Conservation (phyloP, 1,140 invertebrate species). For the Ectropis grisescens region DNA sequence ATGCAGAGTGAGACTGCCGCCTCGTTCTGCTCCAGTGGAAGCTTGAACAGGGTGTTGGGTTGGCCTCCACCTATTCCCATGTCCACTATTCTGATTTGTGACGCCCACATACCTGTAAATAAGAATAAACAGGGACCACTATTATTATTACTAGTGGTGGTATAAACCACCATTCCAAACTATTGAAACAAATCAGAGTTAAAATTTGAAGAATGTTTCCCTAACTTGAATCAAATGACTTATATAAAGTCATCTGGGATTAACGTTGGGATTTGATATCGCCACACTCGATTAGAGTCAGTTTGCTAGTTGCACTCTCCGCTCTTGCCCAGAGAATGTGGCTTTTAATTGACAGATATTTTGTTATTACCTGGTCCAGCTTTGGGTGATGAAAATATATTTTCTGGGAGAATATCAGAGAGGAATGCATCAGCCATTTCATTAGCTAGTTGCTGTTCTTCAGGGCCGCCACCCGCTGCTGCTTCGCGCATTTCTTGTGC, state of each 20-base stretch:
- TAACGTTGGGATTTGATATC: constrained; percentile 57
- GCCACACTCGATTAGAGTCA: constrained; percentile 65
- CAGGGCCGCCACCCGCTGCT: constrained; percentile 81
- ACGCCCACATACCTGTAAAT: constrained; percentile 94
- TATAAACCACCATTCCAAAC: neutral
- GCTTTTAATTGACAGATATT: constrained; percentile 14
- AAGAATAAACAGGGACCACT: neutral
- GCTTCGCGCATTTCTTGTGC: constrained; percentile 97
- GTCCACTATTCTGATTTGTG: constrained; percentile 91
- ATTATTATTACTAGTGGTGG: neutral
- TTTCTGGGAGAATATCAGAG: constrained; percentile 94
- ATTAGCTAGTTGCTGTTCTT: constrained; percentile 93
- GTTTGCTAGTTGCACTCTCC: constrained; percentile 34
- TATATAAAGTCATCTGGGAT: constrained; percentile 56
- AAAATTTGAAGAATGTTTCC: constrained; percentile 37
- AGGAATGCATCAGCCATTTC: constrained; percentile 98
- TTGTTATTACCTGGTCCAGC: constrained; percentile 83
- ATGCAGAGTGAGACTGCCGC: constrained; percentile 89
- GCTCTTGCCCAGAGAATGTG: constrained; percentile 67
- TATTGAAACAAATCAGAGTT: too few species aligned
- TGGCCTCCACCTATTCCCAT: constrained; percentile 72
- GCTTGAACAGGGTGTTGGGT: constrained; percentile 80
- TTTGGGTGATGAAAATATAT: constrained; percentile 95
- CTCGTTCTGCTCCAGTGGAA: constrained; percentile 95
- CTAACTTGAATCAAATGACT: constrained; percentile 63